phyloP scores from a whole-genome alignment of 2,888 invertebrate species.

The Lasioglossum calceatum region DNA sequence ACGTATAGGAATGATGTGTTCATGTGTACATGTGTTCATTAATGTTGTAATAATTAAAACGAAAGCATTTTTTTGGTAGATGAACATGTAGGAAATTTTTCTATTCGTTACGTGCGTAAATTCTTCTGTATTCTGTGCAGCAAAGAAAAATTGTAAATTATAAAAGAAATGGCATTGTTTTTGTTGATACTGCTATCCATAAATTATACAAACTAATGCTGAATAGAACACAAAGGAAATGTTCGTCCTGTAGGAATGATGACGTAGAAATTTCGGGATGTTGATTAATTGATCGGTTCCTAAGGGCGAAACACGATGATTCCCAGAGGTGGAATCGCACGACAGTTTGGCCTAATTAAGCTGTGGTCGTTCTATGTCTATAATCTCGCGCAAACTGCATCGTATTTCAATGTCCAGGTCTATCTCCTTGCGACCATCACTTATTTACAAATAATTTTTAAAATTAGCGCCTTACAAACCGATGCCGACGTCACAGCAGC shows the following conservation, averaged over 20 bases:
- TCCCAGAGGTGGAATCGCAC: slow-evolving; percentile 1
- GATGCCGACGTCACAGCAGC: neutral
- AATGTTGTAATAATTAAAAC: too few relatives aligned
- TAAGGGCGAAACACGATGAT: neutral
- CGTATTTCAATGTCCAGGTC: neutral
- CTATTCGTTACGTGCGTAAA: too few relatives aligned
- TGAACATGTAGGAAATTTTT: too few relatives aligned
- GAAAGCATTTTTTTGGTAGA: too few relatives aligned
- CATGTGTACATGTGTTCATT: too few relatives aligned
- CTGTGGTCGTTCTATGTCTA: neutral
- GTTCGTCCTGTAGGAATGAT: neutral
- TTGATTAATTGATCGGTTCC: slow-evolving; percentile 2
- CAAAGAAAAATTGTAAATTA: too few relatives aligned
- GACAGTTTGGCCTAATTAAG: slow-evolving; percentile 12
- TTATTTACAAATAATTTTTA: neutral
- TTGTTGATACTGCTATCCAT: too few relatives aligned
- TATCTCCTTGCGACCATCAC: neutral
- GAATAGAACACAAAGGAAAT: neutral
- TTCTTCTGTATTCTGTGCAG: too few relatives aligned
- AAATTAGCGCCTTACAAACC: neutral
- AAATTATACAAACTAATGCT: neutral
- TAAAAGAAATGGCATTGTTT: too few relatives aligned
- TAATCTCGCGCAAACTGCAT: neutral
- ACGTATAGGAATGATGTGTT: too few relatives aligned
- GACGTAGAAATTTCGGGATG: neutral